phyloP scores from a whole-genome alignment of 2,113 vertebrate species.

The Delphinapterus leucas region DNA sequence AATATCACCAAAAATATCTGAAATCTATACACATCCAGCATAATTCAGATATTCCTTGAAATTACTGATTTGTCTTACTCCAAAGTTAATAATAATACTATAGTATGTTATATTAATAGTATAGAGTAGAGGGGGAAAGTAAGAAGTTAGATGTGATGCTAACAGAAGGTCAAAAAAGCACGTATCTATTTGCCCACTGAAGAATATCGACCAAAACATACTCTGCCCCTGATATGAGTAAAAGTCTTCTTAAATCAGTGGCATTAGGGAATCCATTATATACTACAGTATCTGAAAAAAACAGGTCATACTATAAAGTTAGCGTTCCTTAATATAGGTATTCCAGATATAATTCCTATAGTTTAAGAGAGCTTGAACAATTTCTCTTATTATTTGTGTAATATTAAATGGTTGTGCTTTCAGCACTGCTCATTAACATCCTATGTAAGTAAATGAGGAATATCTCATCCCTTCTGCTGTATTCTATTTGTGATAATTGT shows the following conservation, averaged over 20 bases:
- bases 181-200: conserved; percentile 21
- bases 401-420: background rate
- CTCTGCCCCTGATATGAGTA: background rate
- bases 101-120: background rate
- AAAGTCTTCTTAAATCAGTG: background rate
- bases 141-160: conserved; percentile 59
- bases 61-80: conserved; percentile 45
- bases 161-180: conserved; percentile 59
- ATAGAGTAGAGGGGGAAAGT: background rate
- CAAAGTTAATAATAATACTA: conserved; percentile 51
- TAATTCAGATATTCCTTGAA: background rate
- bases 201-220: conserved; percentile 50
- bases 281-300: background rate
- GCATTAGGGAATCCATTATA: background rate
- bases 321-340: background rate
- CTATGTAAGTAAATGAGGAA: background rate
- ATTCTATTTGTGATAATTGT: background rate
- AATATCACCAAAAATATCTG: background rate
- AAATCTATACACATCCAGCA: background rate
- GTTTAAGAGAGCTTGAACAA: background rate
- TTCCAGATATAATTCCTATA: background rate
- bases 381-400: background rate
- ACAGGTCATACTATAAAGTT: background rate
- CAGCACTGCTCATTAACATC: background rate
- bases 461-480: background rate